Conservation (phyloP, 2,888 invertebrate species). For the Mesochorus sp. region DNA sequence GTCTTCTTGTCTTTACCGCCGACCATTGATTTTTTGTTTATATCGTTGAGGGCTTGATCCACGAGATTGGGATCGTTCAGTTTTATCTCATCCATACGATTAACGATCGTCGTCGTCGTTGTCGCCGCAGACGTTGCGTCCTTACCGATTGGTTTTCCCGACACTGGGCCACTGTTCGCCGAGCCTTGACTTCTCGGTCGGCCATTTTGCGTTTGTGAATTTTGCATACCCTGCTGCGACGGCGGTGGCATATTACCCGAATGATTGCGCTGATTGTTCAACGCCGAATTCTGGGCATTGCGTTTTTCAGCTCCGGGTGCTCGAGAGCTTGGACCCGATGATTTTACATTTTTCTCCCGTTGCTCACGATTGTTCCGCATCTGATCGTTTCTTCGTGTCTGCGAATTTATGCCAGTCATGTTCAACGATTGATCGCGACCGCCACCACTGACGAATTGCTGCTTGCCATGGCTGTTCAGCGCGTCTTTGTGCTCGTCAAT, state of each 20-base stretch:
- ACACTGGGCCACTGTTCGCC: conserved; percentile 72
- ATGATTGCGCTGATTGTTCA: conserved; percentile 77
- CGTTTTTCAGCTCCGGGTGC: conserved; percentile 79
- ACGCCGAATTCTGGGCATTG: conserved; percentile 71
- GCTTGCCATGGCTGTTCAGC: conserved; percentile 74
- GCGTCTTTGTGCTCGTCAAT: conserved; percentile 79
- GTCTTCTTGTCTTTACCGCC: conserved; percentile 80
- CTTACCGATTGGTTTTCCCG: conserved; percentile 73
- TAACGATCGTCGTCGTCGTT: too few relatives aligned
- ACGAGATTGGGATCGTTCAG: conserved; percentile 83
- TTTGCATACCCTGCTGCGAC: conserved; percentile 71
- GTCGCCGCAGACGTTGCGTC: too few relatives aligned
- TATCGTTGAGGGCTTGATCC: conserved; percentile 83
- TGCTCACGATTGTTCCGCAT: conserved; percentile 65
- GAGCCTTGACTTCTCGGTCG: conserved; percentile 76
- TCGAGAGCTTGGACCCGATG: conserved; percentile 69
- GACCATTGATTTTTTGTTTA: conserved; percentile 77
- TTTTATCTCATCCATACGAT: conserved; percentile 84
- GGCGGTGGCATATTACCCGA: conserved; percentile 76
- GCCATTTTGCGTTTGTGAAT: conserved; percentile 75
- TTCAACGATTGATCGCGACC: conserved; percentile 68
- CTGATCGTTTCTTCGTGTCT: conserved; percentile 73
- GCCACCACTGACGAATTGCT: conserved; percentile 71
- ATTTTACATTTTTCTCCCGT: conserved; percentile 75
- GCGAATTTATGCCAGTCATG: conserved; percentile 61